phyloP scores from a whole-genome alignment of 2,797 vertebrate genomes.

The Pygocentrus nattereri region DNA sequence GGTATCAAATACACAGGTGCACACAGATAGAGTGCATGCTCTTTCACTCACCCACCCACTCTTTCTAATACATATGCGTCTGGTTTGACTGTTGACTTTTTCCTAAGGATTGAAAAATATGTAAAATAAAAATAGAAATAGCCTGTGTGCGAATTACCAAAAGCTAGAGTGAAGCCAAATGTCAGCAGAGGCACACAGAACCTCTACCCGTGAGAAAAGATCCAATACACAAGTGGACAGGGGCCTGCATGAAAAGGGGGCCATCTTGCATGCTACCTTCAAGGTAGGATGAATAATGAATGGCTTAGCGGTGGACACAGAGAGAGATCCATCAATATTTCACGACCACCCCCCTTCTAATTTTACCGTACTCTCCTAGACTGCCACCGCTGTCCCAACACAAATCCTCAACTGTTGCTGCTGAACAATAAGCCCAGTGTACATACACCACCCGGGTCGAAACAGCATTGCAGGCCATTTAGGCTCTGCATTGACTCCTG shows the following conservation, averaged over 20 bases:
- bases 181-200: slow-evolving; percentile 63
- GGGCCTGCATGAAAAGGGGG: slow-evolving; percentile 76
- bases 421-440: slow-evolving; percentile 43
- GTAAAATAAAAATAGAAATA: slow-evolving; percentile 52
- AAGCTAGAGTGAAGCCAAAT: slow-evolving; percentile 60
- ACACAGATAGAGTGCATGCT: slow-evolving; percentile 17
- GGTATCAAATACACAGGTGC: slow-evolving; percentile 40
- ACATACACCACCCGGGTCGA: slow-evolving; percentile 29
- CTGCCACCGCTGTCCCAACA: slow-evolving; percentile 68
- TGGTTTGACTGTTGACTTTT: slow-evolving; percentile 29
- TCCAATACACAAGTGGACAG: slow-evolving; percentile 75
- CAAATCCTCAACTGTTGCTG: slow-evolving; percentile 66
- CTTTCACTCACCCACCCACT: slow-evolving; percentile 1
- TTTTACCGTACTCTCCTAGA: slow-evolving; percentile 81
- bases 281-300: slow-evolving; percentile 95
- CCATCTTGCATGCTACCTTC: slow-evolving; percentile 86
- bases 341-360: slow-evolving; percentile 87
- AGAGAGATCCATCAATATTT: slow-evolving; percentile 94
- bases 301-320: slow-evolving; percentile 84
- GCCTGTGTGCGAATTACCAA: slow-evolving; percentile 49
- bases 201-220: slow-evolving; percentile 60
- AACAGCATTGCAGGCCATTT: slow-evolving; percentile 8
- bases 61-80: slow-evolving; percentile 31
- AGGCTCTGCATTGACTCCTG: slow-evolving; percentile 35
- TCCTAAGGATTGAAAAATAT: slow-evolving; percentile 28